These are phyloP conservation scores for Hyles vespertilio DNA, from an alignment of 1,140 invertebrate species.

Conservation along the genomic window DNA sequence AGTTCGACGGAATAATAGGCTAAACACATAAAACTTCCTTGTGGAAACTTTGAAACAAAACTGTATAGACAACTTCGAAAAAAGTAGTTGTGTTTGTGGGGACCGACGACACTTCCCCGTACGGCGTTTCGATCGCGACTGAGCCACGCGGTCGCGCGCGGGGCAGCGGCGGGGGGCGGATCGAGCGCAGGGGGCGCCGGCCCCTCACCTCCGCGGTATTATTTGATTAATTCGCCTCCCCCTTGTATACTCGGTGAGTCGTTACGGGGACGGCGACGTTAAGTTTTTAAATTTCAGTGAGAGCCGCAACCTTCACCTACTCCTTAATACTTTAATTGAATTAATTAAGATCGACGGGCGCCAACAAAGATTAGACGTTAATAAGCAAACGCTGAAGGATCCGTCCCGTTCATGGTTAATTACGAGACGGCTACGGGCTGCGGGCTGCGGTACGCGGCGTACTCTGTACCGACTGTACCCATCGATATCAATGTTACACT, in stretches of 20 bases:
- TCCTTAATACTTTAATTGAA: constrained; percentile 71
- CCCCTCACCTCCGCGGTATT: constrained; percentile 67
- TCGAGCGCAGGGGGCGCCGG: constrained; percentile 26
- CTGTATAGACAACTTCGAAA: constrained; percentile 69
- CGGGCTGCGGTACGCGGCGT: constrained; percentile 39
- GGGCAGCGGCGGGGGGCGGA: constrained; percentile 33
- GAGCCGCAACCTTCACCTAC: constrained; percentile 70
- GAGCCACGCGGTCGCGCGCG: constrained; percentile 64
- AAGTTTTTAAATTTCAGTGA: constrained; percentile 72
- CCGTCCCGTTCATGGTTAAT: constrained; percentile 66
- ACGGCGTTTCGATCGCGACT: constrained; percentile 62
- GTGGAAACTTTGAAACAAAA: constrained; percentile 69
- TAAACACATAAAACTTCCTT: constrained; percentile 62
- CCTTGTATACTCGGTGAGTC: constrained; percentile 72
- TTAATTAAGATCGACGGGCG: constrained; percentile 64
- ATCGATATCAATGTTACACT: no score
- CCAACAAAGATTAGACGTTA: constrained; percentile 67
- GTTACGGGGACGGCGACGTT: constrained; percentile 65
- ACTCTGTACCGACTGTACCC: constrained; percentile 1
- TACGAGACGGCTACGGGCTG: constrained; percentile 39
- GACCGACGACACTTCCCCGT: constrained; percentile 64
- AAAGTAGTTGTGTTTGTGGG: constrained; percentile 65
- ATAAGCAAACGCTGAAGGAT: constrained; percentile 65
- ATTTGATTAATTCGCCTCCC: constrained; percentile 75
- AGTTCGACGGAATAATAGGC: constrained; percentile 58